Evolutionary conservation across 2,113 vertebrate species (phyloP).

Genomic region (Rhinoptilus africanus): DNA sequence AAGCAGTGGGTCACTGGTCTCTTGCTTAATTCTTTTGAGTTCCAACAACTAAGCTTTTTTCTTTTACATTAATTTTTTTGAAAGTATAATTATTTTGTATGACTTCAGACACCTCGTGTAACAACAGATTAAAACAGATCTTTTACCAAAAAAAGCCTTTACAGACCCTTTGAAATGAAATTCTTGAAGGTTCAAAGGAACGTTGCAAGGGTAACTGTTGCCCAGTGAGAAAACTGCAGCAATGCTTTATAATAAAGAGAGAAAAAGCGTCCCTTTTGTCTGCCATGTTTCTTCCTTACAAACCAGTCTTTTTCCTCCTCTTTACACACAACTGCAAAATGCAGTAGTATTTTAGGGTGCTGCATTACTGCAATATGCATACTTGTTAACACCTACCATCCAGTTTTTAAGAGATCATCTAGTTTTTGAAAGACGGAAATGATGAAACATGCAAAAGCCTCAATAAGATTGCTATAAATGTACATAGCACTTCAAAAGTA

Average conservation of each 20-base stretch:
- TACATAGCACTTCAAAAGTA: not conserved
- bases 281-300: not conserved
- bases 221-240: not conserved
- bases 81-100: not conserved
- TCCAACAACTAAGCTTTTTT: not conserved
- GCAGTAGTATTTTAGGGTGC: not conserved
- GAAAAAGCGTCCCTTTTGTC: not conserved
- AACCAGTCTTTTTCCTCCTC: not conserved
- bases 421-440: not conserved
- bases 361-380: not conserved
- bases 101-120: not conserved
- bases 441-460: not conserved
- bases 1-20: not conserved
- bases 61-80: not conserved
- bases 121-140: not conserved
- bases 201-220: not conserved
- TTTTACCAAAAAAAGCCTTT: not conserved
- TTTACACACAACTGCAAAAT: not conserved
- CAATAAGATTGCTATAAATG: not conserved
- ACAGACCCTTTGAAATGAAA: not conserved
- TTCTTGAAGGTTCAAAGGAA: not conserved
- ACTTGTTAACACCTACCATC: not conserved
- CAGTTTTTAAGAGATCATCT: not conserved
- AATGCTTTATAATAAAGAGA: not conserved
- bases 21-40: not conserved